phyloP scores from a whole-genome alignment of 2,888 invertebrate species.

The Alentia gelatinosa region DNA sequence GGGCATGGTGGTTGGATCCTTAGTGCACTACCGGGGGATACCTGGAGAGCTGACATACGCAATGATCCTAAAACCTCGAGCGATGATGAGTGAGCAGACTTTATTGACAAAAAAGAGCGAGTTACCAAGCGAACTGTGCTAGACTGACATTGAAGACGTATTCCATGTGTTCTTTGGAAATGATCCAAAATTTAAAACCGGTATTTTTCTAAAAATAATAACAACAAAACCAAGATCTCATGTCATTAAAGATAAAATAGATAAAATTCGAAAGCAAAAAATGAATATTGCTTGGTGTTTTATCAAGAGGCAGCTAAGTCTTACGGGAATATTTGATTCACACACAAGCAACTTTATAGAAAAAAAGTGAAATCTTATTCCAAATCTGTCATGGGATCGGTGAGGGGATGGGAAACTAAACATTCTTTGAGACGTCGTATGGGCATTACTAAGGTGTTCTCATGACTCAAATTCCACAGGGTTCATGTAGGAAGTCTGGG shows the following conservation, averaged over 20 bases:
- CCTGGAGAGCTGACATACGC: too few relatives aligned
- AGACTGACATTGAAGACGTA: not conserved
- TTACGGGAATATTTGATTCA: not conserved
- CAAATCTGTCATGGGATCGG: not conserved
- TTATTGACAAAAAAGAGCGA: not conserved
- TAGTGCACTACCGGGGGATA: too few relatives aligned
- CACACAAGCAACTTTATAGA: not conserved
- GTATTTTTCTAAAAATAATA: not conserved
- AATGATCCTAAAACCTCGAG: too few relatives aligned
- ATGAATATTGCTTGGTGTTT: not conserved
- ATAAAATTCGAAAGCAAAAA: not conserved
- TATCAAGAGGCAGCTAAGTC: not conserved
- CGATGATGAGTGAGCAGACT: too few relatives aligned
- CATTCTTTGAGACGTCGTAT: not conserved
- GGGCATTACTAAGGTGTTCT: constrained; percentile 2
- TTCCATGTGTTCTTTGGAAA: not conserved
- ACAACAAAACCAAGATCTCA: not conserved
- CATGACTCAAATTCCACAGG: not conserved
- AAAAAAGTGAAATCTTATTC: not conserved
- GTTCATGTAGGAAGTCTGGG: too few relatives aligned
- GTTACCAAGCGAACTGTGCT: not conserved
- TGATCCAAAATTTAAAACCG: not conserved
- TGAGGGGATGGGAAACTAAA: not conserved
- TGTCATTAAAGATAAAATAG: too few relatives aligned
- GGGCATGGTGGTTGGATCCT: not conserved